phyloP scores from a whole-genome alignment of 2,797 vertebrate genomes.

The Cyprinella venusta region DNA sequence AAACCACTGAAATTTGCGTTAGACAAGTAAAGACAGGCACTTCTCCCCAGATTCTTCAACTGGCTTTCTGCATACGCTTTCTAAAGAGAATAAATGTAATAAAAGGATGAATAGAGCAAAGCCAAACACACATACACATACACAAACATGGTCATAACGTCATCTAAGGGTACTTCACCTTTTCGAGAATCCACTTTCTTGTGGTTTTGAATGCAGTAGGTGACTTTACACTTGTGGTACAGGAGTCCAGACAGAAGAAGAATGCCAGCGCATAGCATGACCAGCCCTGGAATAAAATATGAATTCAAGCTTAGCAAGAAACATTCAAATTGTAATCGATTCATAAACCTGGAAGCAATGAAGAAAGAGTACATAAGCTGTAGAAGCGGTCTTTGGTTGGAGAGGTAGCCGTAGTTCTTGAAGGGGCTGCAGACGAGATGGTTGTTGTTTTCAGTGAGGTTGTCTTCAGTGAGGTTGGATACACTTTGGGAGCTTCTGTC shows the following conservation, averaged over 20 bases:
- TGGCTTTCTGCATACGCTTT: slow-evolving; percentile 68
- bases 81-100: slow-evolving; percentile 53
- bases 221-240: slow-evolving; percentile 60
- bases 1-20: slow-evolving; percentile 30
- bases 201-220: slow-evolving; percentile 24
- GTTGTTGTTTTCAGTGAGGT: background rate
- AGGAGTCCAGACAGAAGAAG: slow-evolving; percentile 64
- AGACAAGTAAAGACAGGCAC: slow-evolving; percentile 61
- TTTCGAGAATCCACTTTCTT: slow-evolving; percentile 32
- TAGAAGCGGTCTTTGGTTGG: background rate
- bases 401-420: background rate
- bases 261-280: slow-evolving; percentile 31
- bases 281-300: slow-evolving; percentile 47
- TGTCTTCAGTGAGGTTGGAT: background rate
- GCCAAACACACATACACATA: background rate
- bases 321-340: background rate
- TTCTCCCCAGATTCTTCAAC: slow-evolving; percentile 76
- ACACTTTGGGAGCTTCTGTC: background rate
- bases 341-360: background rate
- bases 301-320: background rate
- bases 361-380: slow-evolving; percentile 41
- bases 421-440: background rate
- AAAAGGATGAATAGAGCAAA: background rate
- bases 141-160: background rate
- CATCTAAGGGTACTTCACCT: slow-evolving; percentile 61